phyloP scores from a whole-genome alignment of 92 coral and sea anemone species.

The Porites lobata region DNA sequence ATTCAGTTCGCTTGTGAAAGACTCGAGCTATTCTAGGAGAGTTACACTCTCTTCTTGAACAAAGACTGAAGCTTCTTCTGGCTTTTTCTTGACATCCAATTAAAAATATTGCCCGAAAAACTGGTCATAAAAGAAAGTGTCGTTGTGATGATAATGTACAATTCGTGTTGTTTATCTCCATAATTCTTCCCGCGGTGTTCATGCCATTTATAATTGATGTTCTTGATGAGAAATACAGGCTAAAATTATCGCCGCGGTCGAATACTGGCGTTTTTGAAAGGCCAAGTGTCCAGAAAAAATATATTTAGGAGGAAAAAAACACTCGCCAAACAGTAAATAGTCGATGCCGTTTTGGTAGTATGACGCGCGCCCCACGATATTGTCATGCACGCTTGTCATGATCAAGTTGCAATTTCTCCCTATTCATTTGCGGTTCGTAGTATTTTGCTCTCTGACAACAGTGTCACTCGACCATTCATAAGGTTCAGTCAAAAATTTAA shows the following conservation, averaged over 20 bases:
- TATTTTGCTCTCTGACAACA: slow-evolving; percentile 62
- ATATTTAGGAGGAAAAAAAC: not conserved
- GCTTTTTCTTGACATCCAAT: not conserved
- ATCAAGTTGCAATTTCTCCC: slow-evolving; percentile 76
- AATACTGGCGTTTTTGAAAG: slow-evolving; percentile 16
- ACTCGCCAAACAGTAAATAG: not conserved
- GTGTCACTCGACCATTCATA: slow-evolving; percentile 74
- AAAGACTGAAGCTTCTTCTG: not conserved
- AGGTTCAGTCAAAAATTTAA: slow-evolving; percentile 18
- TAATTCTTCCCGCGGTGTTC: slow-evolving; percentile 38
- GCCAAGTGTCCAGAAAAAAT: not conserved
- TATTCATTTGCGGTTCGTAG: slow-evolving; percentile 69
- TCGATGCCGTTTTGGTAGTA: slow-evolving; percentile 12
- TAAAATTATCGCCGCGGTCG: slow-evolving; percentile 37
- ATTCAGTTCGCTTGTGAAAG: slow-evolving; percentile 1
- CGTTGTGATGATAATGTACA: slow-evolving; percentile 24
- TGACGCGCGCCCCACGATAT: slow-evolving; percentile 15
- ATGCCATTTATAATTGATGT: slow-evolving; percentile 43
- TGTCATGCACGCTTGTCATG: slow-evolving; percentile 23
- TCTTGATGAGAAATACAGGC: slow-evolving; percentile 58
- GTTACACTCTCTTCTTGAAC: not conserved
- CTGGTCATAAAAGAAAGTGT: not conserved
- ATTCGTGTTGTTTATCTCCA: slow-evolving; percentile 47
- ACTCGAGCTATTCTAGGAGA: not conserved
- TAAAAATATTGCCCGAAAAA: slow-evolving; percentile 8